A percentile compares a stretch with the other conserved stretches of the same genome.
Evolutionary conservation across 2,888 invertebrate species (phyloP).

Genomic region (Baccha elongata): DNA sequence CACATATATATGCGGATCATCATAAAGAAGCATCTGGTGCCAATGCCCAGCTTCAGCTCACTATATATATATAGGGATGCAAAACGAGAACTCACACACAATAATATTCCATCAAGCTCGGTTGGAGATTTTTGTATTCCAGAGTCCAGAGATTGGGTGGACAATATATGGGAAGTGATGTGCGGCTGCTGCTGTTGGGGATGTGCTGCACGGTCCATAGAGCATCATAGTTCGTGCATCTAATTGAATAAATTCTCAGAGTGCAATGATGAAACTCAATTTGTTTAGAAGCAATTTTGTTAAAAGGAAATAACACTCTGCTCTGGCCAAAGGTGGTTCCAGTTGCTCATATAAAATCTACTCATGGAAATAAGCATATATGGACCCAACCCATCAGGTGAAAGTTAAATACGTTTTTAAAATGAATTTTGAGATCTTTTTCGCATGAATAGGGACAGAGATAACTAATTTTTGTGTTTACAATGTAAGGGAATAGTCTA

Average conservation of each 20-base stretch:
- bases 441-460: too few relatives aligned
- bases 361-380: neutral
- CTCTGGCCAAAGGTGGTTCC: neutral
- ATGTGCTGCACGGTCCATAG: constrained; percentile 14
- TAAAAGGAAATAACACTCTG: constrained; percentile 50
- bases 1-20: neutral
- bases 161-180: constrained; percentile 47
- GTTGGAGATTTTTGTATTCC: constrained; percentile 25
- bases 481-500: constrained; percentile 5
- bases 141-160: constrained; percentile 39
- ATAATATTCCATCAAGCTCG: constrained; percentile 25
- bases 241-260: constrained; percentile 64
- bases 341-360: too few relatives aligned
- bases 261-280: constrained; percentile 65
- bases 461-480: too few relatives aligned
- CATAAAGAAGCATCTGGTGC: constrained; percentile 31
- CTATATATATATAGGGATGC: too few relatives aligned
- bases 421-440: constrained; percentile 4
- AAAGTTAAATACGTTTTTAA: constrained; percentile 32
- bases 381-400: constrained; percentile 13
- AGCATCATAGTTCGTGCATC: constrained; percentile 46
- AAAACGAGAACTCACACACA: neutral
- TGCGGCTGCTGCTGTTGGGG: neutral
- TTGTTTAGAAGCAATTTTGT: constrained; percentile 66
- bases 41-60: constrained; percentile 1